These are phyloP conservation scores for Lutraria lutraria DNA, from an alignment of 2,888 invertebrate species.

Conservation along the genomic window DNA sequence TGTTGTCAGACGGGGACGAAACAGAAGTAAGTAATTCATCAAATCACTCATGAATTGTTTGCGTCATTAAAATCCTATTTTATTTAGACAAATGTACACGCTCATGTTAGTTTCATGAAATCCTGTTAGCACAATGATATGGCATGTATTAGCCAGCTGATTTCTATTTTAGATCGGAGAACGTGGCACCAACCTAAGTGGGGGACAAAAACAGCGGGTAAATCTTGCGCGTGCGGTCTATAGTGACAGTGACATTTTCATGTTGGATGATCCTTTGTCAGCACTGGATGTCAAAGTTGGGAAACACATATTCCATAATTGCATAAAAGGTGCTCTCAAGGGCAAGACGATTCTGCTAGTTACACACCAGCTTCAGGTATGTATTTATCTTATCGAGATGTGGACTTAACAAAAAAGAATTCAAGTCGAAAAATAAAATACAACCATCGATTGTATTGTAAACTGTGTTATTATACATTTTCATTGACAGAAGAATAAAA, in stretches of 20 bases:
- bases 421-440: too few relatives aligned
- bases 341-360: slow-evolving; percentile 74
- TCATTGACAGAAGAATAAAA: too few relatives aligned
- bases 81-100: too few relatives aligned
- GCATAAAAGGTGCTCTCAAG: slow-evolving; percentile 70
- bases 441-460: too few relatives aligned
- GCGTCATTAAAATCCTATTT: too few relatives aligned
- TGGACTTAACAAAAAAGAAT: neutral
- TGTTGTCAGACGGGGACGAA: slow-evolving; percentile 88
- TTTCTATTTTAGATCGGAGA: slow-evolving; percentile 73
- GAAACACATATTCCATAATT: slow-evolving; percentile 72
- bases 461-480: too few relatives aligned
- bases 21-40: slow-evolving; percentile 87
- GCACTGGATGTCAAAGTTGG: slow-evolving; percentile 78
- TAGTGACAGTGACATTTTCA: slow-evolving; percentile 76
- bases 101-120: neutral
- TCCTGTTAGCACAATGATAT: neutral
- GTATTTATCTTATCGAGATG: neutral
- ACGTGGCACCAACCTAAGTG: slow-evolving; percentile 76
- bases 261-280: slow-evolving; percentile 79
- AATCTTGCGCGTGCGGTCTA: slow-evolving; percentile 79
- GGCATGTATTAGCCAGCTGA: neutral
- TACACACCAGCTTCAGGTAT: slow-evolving; percentile 79
- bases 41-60: too few relatives aligned
- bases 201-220: slow-evolving; percentile 80